Conservation (phyloP, 2,888 invertebrate genomes). For the Trichopria drosophilae region DNA sequence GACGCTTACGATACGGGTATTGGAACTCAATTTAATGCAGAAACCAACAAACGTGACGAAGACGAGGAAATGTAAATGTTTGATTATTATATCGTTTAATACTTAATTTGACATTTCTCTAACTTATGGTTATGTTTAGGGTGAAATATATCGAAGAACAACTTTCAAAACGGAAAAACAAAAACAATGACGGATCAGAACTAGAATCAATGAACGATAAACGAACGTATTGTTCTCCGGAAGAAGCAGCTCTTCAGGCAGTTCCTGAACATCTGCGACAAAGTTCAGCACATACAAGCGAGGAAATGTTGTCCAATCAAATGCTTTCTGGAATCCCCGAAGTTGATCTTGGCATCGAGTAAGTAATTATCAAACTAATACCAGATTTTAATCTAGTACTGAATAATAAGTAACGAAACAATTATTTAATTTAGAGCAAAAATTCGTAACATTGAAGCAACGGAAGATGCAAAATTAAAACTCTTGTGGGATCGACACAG, state of each 20-base stretch:
- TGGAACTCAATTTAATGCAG: conserved; percentile 96
- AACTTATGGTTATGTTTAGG: conserved; percentile 54
- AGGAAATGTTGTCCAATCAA: conserved; percentile 99
- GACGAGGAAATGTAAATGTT: conserved; percentile 95
- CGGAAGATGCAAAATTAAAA: conserved; percentile 96
- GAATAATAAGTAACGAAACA: not conserved
- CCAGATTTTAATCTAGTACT: conserved; percentile 8
- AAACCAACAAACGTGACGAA: conserved; percentile 96
- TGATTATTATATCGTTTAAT: conserved; percentile 36
- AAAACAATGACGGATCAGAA: conserved; percentile 56
- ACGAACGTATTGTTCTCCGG: conserved; percentile 75
- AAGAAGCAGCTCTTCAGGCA: conserved; percentile 86
- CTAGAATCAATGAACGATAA: conserved; percentile 56
- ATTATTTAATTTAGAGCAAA: conserved; percentile 69
- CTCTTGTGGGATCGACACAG: conserved; percentile 85
- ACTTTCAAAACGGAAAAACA: conserved; percentile 81
- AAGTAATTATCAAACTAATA: conserved; percentile 46
- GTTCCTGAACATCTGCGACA: conserved; percentile 87
- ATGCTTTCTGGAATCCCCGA: conserved; percentile 99
- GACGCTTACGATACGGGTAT: conserved; percentile 93
- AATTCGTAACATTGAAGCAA: conserved; percentile 98
- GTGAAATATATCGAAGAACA: conserved; percentile 85
- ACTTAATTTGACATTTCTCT: conserved; percentile 9
- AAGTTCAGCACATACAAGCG: conserved; percentile 84
- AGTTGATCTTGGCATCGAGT: conserved; percentile 98